These are phyloP conservation scores for Aldabrachelys gigantea DNA, from an alignment of 2,113 vertebrate genomes.

Conservation along the genomic window DNA sequence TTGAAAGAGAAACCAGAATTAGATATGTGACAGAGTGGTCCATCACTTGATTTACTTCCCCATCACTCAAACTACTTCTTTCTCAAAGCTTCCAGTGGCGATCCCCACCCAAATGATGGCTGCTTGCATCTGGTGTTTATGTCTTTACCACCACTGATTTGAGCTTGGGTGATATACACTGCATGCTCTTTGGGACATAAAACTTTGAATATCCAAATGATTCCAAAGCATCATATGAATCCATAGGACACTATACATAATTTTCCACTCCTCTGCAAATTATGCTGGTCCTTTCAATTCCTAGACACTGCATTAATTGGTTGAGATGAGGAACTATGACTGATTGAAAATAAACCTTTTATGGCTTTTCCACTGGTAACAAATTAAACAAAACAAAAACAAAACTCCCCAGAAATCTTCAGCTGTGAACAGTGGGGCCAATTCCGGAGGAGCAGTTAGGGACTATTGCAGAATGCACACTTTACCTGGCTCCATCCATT, in stretches of 20 bases:
- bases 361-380: not conserved
- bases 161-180: not conserved
- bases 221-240: not conserved
- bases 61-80: rapidly evolving
- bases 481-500: not conserved
- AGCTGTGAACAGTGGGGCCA: not conserved
- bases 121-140: not conserved
- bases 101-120: not conserved
- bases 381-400: not conserved
- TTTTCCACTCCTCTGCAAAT: not conserved
- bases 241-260: not conserved
- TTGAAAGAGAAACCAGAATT: not conserved
- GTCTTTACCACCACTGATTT: rapidly evolving
- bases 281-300: not conserved
- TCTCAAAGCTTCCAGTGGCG: not conserved
- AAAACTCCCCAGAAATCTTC: not conserved
- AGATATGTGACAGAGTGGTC: not conserved
- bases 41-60: not conserved
- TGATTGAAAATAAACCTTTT: not conserved
- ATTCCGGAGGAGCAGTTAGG: not conserved
- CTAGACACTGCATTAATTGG: not conserved
- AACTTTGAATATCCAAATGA: rapidly evolving
- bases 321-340: not conserved
- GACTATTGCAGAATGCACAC: rapidly evolving
- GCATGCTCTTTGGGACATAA: not conserved